Evolutionary conservation across 2,888 invertebrate genomes (phyloP), one percentile per base, ranked within the genome.

Genomic region (Ceramica pisi): DNA sequence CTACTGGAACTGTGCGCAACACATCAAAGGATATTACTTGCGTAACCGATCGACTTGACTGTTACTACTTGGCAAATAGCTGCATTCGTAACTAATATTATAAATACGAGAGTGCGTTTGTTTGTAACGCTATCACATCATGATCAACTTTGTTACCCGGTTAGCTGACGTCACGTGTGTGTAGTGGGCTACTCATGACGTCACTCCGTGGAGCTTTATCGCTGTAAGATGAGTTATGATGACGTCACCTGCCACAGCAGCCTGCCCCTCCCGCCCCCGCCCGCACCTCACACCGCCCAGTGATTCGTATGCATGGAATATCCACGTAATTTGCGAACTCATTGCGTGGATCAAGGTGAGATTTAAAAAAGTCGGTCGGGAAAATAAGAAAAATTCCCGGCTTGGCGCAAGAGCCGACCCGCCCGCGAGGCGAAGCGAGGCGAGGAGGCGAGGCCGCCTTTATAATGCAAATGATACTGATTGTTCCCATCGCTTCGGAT

Each of bases 291-390:
- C 16, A 44, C 12, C 35, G 10, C 35, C 41, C 44, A 3, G 59
- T 86, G 72, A 92, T 93, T 92, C 88, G 90, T 92, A 93, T 93
- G 93, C 93, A 92, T 91, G 77, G 91, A 90, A 90, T 90, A 90
- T 90, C 90, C 86, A 88, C 75, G 88, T 92, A 90, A 92, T 93
- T 92, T 92, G 91, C 89, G 89, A 90, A 89, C 89, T 92, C 90
- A 91, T 92, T 89, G 91, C 90, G 84, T 82, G 91, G 92, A 91
- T 93, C 90, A 90, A 87, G 88, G 88, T 88, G 85, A 90, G 90
- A 90, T 92, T 92, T 90, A 87, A 87, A 90, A 89, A 91, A 86
- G 67, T 82, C 82, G 71, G 50, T 63, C 84, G 84, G 80, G 83
- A 70, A 83, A 87, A 84, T 83, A 78, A 84, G 84, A 79, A 82